A percentile compares a stretch with the other conserved stretches of the same genome.
Conservation (phyloP, 2,888 invertebrate genomes). For the Balanococcus diminutus region DNA sequence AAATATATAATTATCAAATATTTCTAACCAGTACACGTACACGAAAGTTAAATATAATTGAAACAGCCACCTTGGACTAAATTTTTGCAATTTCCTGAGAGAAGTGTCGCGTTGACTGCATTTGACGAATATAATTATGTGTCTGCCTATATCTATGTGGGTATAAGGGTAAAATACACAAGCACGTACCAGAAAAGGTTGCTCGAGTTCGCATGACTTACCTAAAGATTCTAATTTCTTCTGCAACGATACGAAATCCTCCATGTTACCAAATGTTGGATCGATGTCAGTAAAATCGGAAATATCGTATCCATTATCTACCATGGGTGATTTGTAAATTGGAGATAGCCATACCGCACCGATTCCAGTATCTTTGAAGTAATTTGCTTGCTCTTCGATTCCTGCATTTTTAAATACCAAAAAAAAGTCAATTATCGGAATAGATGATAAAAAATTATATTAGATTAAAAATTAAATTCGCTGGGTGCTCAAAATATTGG, state of each 20-base stretch:
- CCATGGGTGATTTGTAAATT: constrained; percentile 71
- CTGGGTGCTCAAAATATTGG: too few species aligned
- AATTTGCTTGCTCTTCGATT: constrained; percentile 63
- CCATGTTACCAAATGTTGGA: constrained; percentile 67
- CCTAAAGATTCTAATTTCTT: constrained; percentile 60
- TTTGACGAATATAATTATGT: too few species aligned
- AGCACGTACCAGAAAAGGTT: too few species aligned
- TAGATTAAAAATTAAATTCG: too few species aligned
- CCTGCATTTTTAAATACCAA: too few species aligned
- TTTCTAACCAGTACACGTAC: constrained; percentile 3
- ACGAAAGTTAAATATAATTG: neutral
- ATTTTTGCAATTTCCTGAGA: neutral
- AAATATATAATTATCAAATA: constrained; percentile 8
- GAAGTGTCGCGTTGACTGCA: neutral
- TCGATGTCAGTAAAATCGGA: constrained; percentile 67
- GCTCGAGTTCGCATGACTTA: neutral
- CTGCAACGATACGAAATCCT: constrained; percentile 65
- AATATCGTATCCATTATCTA: constrained; percentile 72
- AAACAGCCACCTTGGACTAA: neutral
- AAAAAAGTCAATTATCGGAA: too few species aligned
- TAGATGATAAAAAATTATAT: too few species aligned
- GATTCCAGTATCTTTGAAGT: constrained; percentile 68
- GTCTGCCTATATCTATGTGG: too few species aligned
- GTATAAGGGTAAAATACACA: too few species aligned
- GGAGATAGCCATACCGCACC: constrained; percentile 75